Conservation (phyloP, 2,888 invertebrate species). For the Arctia plantaginis region DNA sequence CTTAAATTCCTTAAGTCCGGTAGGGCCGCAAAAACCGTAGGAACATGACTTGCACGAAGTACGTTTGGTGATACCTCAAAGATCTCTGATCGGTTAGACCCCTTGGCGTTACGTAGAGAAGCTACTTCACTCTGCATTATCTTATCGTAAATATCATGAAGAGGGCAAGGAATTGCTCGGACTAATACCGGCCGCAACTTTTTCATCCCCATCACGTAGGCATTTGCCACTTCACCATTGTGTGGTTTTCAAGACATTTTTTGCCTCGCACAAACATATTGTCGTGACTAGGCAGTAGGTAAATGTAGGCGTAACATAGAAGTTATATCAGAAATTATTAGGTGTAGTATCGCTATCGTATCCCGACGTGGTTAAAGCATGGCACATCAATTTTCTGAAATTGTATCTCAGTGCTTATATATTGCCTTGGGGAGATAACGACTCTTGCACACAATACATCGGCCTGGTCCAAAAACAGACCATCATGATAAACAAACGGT, state of each 20-base stretch:
- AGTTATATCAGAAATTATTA: background rate
- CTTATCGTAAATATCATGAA: no score
- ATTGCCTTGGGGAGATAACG: background rate
- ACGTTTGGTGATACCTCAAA: no score
- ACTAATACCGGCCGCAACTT: no score
- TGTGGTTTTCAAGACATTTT: no score
- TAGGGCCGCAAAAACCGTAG: background rate
- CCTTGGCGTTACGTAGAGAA: no score
- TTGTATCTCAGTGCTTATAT: background rate
- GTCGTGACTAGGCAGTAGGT: background rate
- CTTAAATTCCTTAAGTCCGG: background rate
- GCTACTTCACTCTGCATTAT: no score
- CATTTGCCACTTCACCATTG: no score
- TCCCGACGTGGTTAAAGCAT: background rate
- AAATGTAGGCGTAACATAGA: background rate
- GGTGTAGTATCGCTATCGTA: background rate
- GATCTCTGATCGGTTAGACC: no score
- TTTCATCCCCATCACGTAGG: no score
- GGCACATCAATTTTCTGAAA: background rate
- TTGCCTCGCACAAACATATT: no score
- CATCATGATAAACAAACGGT: conserved; percentile 16
- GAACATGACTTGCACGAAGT: background rate
- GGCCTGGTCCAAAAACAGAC: conserved; percentile 3
- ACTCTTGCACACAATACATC: conserved; percentile 4
- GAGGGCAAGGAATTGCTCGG: no score